Evolutionary conservation across 2,113 vertebrate genomes (phyloP).

Genomic region (Syrrhaptes paradoxus): DNA sequence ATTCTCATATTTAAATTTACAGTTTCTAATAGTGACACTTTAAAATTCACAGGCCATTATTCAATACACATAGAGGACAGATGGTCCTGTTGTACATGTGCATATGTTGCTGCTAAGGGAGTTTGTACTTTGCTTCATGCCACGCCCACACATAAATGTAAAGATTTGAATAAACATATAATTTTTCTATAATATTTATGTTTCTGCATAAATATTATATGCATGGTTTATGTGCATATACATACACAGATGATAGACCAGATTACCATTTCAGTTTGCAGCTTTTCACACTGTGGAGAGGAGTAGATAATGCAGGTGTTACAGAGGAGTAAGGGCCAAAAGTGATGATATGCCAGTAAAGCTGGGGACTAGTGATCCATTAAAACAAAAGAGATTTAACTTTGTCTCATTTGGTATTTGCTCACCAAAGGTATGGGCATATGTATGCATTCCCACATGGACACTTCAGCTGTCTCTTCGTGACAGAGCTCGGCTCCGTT

Average conservation of each 20-base stretch:
- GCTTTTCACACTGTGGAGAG: not conserved
- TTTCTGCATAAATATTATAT: not conserved
- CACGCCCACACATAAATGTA: not conserved
- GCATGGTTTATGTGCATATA: not conserved
- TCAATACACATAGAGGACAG: constrained; percentile 64
- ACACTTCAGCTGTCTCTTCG: not conserved
- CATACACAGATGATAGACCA: not conserved
- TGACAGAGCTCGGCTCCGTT: not conserved
- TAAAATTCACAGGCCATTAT: constrained; percentile 45
- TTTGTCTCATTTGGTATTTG: not conserved
- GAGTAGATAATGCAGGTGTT: not conserved
- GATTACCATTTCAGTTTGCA: not conserved
- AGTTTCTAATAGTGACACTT: constrained; percentile 48
- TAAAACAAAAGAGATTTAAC: not conserved
- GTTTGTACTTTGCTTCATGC: not conserved
- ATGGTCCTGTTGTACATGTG: constrained; percentile 41
- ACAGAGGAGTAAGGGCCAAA: not conserved
- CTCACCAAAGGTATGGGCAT: not conserved
- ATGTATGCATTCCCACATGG: rapidly evolving
- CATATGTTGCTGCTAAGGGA: constrained; percentile 27
- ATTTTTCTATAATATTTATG: not conserved
- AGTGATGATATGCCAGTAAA: not conserved
- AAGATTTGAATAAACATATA: constrained; percentile 47
- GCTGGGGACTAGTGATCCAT: not conserved
- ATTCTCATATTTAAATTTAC: constrained; percentile 18